Evolutionary conservation across 2,113 vertebrate genomes (phyloP), one percentile per base, ranked within the genome.

Genomic region (Leptosomus discolor): DNA sequence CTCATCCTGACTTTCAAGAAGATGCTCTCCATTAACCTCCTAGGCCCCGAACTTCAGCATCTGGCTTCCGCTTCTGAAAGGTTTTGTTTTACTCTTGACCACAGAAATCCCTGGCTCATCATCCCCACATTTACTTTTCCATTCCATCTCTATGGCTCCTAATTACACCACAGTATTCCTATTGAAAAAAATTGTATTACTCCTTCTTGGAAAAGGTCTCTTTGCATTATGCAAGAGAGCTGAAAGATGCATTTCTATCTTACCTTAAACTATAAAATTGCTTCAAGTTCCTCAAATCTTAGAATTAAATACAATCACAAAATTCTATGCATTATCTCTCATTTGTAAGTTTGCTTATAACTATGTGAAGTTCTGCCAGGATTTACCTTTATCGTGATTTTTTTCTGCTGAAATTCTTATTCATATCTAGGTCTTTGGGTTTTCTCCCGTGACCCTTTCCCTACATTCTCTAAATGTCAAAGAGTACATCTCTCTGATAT

Each of bases 311-410:
- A 46, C 58, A 89, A 37, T 50, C 50, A 54, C 65, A 2, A 15
- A 86, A 79, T 75, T 95, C 54, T 69, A 50, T 51, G 30, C 27
- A 43, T 71, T 94, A 41, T 92, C 34, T 58, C 21, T 57, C 71
- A 91, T 94, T 86, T 94, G 73, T 76, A 92, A 79, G 73, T 73
- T 88, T 79, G 36, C 60, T 87, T 87, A 41, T 50, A 87, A 63
- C 60, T 71, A 56, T 27, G 36, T 64, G 13, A 56, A 94, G 18
- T 78, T 65, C 29, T 94, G 53, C 21, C 53, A 91, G 73, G 65
- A 87, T 89, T 94, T 95, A 86, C 65, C 15, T 86, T 84, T 68
- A 97, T 89, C 91, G 94, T 75, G 43, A 75, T 91, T 8, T 58
- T 93, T 92, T 91, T 68, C 53, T 75, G 29, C 19, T 85, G 51